Evolutionary conservation across 2,113 vertebrate genomes (phyloP).

Genomic region (Paracanthobrama guichenoti): DNA sequence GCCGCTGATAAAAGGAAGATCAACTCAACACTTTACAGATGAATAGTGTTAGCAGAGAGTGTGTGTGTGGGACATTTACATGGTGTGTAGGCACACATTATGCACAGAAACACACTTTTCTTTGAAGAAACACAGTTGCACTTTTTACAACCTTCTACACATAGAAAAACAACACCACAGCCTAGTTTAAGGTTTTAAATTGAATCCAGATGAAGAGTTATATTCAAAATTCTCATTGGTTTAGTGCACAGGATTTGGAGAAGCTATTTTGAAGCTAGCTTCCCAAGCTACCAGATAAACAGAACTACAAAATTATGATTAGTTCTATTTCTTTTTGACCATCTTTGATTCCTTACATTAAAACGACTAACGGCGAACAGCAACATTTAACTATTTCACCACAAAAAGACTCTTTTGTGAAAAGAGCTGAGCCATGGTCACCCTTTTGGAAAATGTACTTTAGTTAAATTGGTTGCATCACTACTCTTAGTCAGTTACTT

Average conservation of each 20-base stretch:
- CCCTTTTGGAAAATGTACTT: not conserved
- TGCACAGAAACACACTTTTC: constrained; percentile 14
- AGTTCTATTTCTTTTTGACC: not conserved
- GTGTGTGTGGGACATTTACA: constrained; percentile 21
- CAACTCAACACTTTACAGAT: constrained; percentile 58
- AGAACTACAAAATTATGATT: not conserved
- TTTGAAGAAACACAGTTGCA: constrained; percentile 8
- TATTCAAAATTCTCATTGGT: not conserved
- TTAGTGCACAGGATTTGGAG: not conserved
- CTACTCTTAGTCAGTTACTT: not conserved
- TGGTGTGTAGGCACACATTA: not conserved
- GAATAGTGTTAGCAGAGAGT: constrained; percentile 57
- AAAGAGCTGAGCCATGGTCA: not conserved
- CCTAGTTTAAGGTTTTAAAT: constrained; percentile 4
- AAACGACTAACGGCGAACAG: not conserved
- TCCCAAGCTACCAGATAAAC: not conserved
- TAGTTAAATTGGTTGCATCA: not conserved
- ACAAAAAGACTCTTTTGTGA: not conserved
- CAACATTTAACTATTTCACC: not conserved
- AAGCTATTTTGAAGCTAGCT: not conserved
- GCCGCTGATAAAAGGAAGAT: constrained; percentile 32
- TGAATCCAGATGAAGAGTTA: not conserved
- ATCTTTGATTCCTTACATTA: not conserved
- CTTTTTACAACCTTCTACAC: constrained; percentile 14
- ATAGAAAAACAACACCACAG: not conserved